Evolutionary conservation across 2,888 invertebrate species (phyloP).

Genomic region (Priocnemis perturbator): DNA sequence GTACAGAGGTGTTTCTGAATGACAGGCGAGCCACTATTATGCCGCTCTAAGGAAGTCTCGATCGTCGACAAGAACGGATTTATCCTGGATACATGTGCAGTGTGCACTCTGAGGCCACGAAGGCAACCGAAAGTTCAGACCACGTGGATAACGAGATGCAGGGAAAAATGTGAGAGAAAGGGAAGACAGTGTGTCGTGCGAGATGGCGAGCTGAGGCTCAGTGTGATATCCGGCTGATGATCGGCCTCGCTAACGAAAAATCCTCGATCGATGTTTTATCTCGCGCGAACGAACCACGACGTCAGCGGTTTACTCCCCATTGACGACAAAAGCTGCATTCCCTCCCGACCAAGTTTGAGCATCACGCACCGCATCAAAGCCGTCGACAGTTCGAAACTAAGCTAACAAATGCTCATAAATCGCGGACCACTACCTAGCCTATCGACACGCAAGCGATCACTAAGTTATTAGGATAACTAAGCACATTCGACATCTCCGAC

Average conservation of each 20-base stretch:
- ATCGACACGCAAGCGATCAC: too few species aligned
- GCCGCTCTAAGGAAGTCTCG: too few species aligned
- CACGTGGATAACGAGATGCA: too few species aligned
- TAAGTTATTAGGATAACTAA: too few species aligned
- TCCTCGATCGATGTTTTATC: neutral
- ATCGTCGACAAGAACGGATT: too few species aligned
- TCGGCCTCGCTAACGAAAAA: too few species aligned
- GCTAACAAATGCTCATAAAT: constrained; percentile 23
- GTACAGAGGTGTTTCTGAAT: too few species aligned
- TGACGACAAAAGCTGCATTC: constrained; percentile 60
- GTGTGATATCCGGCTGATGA: constrained; percentile 17
- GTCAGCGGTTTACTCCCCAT: constrained; percentile 58
- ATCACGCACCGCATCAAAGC: constrained; percentile 5
- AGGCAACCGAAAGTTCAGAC: too few species aligned
- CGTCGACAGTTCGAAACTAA: constrained; percentile 9
- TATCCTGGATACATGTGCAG: too few species aligned
- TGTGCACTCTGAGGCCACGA: too few species aligned
- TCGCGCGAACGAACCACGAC: constrained; percentile 41
- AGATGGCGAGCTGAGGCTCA: constrained; percentile 25
- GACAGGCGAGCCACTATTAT: too few species aligned
- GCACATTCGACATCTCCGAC: too few species aligned
- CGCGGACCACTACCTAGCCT: constrained; percentile 25
- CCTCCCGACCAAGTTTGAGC: constrained; percentile 23
- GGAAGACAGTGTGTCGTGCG: constrained; percentile 18
- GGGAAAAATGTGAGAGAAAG: constrained; percentile 30